Evolutionary conservation across 2,113 vertebrate species (phyloP), one percentile per base, ranked within the genome.

Genomic region (Myxocyprinus asiaticus): DNA sequence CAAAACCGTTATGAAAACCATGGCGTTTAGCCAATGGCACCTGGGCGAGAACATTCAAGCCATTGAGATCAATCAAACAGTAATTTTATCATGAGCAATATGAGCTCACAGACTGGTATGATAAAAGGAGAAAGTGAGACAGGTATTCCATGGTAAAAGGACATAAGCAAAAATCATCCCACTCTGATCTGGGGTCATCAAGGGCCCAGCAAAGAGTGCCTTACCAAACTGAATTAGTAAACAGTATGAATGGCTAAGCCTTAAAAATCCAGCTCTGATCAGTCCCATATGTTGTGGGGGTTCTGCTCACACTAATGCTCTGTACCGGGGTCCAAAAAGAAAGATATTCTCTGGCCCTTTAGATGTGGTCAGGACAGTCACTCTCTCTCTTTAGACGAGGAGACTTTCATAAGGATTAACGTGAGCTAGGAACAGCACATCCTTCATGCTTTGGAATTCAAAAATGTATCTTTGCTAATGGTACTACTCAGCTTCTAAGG

Each of bases 281-380:
- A 91, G 83, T 91, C 82, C 92, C 93, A 93, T 89, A 93, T 94
- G 92, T 55, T 82, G 83, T 81, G 77, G 85, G 89, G 87, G 85
- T 90, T 90, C 42, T 10, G 15, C 33, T 67, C 55, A 55, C 45
- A n/a, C 75, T 65, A 4, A 9, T 66, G 43, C 75, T 81, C 78
- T 82, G 75, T 53, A 73, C 77, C 68, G 56, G 63, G 53, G 79
- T 56, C 72, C 55, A 50, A 73, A 82, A 82, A 45, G 62, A 82
- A 80, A 82, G 77, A 66, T 76, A 72, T 81, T 81, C 63, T 66
- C 77, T 22, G 42, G 5, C 33, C 45, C 53, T 74, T 85, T 70
- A 81, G 78, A 85, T 83, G 84, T 85, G 84, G 84, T 80, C 6
- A 59, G 67, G 65, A 68, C 67, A 78, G 78, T 78, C 76, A 78